Percentiles rank a stretch among this genome's conserved stretches.
Conservation (phyloP, 2,797 vertebrate genomes). For the Denticeps clupeoides region DNA sequence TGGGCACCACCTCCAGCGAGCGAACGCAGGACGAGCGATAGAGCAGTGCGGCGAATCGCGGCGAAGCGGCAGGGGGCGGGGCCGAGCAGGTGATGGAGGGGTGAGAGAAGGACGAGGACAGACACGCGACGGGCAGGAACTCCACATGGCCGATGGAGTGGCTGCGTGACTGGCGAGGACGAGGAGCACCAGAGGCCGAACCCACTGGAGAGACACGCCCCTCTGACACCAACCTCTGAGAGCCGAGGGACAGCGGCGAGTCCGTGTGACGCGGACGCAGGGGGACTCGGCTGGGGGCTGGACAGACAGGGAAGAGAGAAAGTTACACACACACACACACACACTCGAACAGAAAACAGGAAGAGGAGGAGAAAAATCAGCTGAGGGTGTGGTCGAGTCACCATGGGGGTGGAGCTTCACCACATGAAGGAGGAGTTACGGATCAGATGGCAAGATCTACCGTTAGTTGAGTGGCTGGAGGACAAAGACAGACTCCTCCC, state of each 20-base stretch:
- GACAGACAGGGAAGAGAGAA: neutral
- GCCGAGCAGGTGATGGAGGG: slow-evolving; percentile 37
- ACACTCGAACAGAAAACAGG: too few species aligned
- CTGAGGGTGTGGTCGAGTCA: too few species aligned
- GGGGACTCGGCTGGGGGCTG: slow-evolving; percentile 70
- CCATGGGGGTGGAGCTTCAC: too few species aligned
- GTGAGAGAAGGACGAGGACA: slow-evolving; percentile 51
- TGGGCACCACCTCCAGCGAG: slow-evolving; percentile 25
- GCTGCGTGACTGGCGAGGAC: slow-evolving; percentile 67
- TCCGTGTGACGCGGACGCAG: slow-evolving; percentile 75
- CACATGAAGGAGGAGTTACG: too few species aligned
- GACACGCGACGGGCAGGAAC: slow-evolving; percentile 46
- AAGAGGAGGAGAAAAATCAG: too few species aligned
- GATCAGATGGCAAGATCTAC: too few species aligned
- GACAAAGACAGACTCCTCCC: too few species aligned
- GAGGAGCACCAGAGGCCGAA: slow-evolving; percentile 44
- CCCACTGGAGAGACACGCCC: too few species aligned
- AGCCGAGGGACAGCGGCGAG: slow-evolving; percentile 56
- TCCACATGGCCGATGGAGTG: slow-evolving; percentile 67
- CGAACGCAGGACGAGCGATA: slow-evolving; percentile 34
- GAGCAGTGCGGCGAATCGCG: slow-evolving; percentile 32
- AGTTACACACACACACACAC: slow-evolving; percentile 2
- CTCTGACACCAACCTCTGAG: slow-evolving; percentile 96
- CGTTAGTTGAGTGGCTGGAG: neutral
- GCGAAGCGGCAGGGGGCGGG: slow-evolving; percentile 13